Base-by-base conservation (phyloP, 2,888 invertebrate species). In the Dione juno region DNA sequence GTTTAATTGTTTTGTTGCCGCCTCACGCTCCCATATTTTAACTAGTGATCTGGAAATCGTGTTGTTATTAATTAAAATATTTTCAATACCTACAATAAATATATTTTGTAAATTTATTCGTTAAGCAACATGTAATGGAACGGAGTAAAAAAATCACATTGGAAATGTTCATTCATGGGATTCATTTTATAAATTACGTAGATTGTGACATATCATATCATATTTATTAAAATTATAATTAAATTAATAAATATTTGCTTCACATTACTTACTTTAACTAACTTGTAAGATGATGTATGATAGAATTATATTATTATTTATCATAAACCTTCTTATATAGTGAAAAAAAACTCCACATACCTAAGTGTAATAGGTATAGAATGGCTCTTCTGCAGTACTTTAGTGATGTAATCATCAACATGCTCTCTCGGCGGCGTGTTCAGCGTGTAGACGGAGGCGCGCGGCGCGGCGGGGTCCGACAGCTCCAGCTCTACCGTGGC, bases 311-410 rank as follows among this genome's bases (percentile, higher is more conserved):
- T n/a, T n/a, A n/a, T n/a, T n/a, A n/a, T n/a, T n/a, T n/a, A n/a
- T n/a, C n/a, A n/a, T n/a, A n/a, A n/a, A n/a, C n/a, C n/a, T n/a
- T n/a, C n/a, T n/a, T n/a, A n/a, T n/a, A n/a, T n/a, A n/a, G n/a
- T n/a, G n/a, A 28, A 28, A 11, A 13, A 43, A 14, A 14, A 1
- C 45, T 1, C 14, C 0, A n/a, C 35, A 10, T 96, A 96, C 82
- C 98, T 94, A 89, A 98, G 95, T 8, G 98, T 98, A 66, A 98
- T 95, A 1, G 99, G 98, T 85, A 99, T 97, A n/a, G 98, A 98
- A 80, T 98, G 95, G 79, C 96, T 97, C 82, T 96, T 96, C 86
- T 98, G 98, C 75, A 98, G 94, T 63, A 98, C 87, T 73, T 87
- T 57, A 76, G 92, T 92, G 80, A 94, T 86, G 78, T 93, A 91